Evolutionary conservation across 2,888 invertebrate genomes (phyloP), one percentile per base, ranked within the genome.

Genomic region (Luffia ferchaultella): DNA sequence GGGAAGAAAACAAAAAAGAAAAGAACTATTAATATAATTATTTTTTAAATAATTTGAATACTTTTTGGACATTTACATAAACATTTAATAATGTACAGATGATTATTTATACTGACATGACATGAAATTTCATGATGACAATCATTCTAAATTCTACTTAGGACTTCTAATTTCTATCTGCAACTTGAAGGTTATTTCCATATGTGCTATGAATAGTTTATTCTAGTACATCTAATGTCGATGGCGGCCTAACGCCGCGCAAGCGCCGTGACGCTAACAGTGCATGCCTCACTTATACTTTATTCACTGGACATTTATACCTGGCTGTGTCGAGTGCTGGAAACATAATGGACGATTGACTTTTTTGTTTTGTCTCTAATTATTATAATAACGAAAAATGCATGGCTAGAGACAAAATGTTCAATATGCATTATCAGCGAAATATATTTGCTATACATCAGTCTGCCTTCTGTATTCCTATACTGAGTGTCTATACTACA

Each of bases 1-100:
- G 65, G 74, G 73, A 72, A 52, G 79, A 80, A 74, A 74, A 71
- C 79, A 82, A 75, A 75, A 63, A 73, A 79, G 1, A 43, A 50
- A 51, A 52, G 47, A 77, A 73, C 65, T 68, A 75, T 73, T 74
- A 73, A 71, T 80, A 76, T 77, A 76, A 76, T 82, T 70, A 72
- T 63, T 76, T 76, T 83, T 82, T 82, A 83, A 83, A 82, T 82
- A 83, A 82, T 82, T 82, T 83, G 79, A 83, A 83, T 83, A 83
- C 83, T 83, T 82, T 82, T 82, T 82, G 83, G 82, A 82, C 80
- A 82, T 83, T 82, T 83, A 83, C 83, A 83, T 83, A 82, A 83
- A 83, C 83, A 83, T 83, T 83, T 83, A 83, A 82, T 83, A 83
- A 83, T 83, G 80, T 83, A 83, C 83, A 83, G 20, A 73, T 79